A percentile compares a stretch with the other conserved stretches of the same genome.
These are phyloP conservation scores for Atractosteus spatula DNA, from an alignment of 2,113 vertebrate genomes.

Conservation along the genomic window DNA sequence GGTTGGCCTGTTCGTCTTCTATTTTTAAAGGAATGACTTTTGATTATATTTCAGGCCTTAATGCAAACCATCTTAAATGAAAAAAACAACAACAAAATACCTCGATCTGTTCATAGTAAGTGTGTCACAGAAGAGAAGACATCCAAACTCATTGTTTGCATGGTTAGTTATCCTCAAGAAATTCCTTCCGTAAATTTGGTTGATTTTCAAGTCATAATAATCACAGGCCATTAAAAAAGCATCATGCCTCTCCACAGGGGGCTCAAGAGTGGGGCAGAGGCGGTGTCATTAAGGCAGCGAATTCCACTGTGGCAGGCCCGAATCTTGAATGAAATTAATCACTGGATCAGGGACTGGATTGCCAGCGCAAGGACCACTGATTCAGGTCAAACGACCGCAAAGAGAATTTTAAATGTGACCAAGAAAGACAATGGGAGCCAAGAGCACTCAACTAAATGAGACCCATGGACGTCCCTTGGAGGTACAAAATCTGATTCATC, in stretches of 20 bases:
- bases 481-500: neutral
- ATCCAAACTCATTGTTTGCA: constrained; percentile 2
- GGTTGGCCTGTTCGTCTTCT: neutral
- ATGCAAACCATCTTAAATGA: neutral
- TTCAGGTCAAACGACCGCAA: constrained; percentile 20
- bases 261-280: neutral
- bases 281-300: constrained; percentile 29
- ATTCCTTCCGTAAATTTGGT: constrained; percentile 2
- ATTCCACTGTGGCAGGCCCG: constrained; percentile 26
- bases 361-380: constrained; percentile 20
- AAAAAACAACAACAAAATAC: neutral
- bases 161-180: neutral
- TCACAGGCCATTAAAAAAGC: constrained; percentile 16
- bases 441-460: neutral
- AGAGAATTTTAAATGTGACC: constrained; percentile 9
- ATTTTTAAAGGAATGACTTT: neutral
- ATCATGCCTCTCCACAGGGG: constrained; percentile 8
- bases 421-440: constrained; percentile 11
- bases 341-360: constrained; percentile 25
- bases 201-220: constrained; percentile 22
- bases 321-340: constrained; percentile 29
- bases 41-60: neutral
- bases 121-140: neutral
- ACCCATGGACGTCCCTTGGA: neutral
- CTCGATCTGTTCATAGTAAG: neutral